Conservation (phyloP, 2,113 vertebrate species). For the Silurus glanis region DNA sequence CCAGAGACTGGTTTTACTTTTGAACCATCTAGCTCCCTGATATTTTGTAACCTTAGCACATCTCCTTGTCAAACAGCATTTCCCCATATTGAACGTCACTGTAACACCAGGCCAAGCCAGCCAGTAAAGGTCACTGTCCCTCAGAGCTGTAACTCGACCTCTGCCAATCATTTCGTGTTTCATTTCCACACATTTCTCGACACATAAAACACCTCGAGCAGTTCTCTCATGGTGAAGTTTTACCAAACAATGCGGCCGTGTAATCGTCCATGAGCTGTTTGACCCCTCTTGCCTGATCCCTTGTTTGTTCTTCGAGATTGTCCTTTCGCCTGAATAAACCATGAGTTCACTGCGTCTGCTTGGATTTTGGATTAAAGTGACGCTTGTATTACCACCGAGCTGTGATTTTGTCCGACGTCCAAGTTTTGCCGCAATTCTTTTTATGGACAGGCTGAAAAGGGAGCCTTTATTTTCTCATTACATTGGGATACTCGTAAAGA, state of each 20-base stretch:
- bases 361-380: neutral
- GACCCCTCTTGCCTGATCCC: neutral
- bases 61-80: neutral
- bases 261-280: slow-evolving; percentile 6
- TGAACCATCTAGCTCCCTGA: neutral
- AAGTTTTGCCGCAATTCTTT: neutral
- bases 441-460: neutral
- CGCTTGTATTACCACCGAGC: neutral
- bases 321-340: neutral
- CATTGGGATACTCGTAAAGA: neutral
- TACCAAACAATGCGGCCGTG: neutral
- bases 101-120: neutral
- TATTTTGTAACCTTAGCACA: neutral
- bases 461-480: neutral
- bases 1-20: neutral
- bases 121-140: neutral
- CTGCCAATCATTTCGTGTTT: slow-evolving; percentile 2
- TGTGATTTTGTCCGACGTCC: neutral
- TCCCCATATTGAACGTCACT: slow-evolving; percentile 3
- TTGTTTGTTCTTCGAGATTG: slow-evolving; percentile 18
- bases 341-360: neutral
- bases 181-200: neutral
- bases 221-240: neutral
- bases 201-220: neutral
- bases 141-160: neutral